Conservation (phyloP, 2,113 vertebrate species). For the Oophaga pumilio region DNA sequence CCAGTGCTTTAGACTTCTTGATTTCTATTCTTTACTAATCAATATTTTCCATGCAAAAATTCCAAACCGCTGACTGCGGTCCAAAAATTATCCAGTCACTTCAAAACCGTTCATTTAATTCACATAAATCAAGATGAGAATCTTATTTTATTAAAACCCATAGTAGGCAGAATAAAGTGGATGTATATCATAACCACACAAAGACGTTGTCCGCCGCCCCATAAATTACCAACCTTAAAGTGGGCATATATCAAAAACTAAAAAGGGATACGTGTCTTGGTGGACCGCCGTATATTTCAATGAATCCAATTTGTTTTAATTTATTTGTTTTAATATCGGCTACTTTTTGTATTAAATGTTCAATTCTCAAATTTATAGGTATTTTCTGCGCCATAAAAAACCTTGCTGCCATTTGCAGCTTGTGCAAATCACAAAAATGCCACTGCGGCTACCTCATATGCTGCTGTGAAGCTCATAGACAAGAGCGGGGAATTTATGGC, state of each 20-base stretch:
- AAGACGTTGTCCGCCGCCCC: not conserved
- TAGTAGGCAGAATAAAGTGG: not conserved
- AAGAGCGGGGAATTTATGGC: slow-evolving; percentile 43
- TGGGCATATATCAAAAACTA: slow-evolving; percentile 42
- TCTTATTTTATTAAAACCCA: not conserved
- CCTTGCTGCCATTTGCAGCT: not conserved
- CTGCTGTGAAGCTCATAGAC: slow-evolving; percentile 30
- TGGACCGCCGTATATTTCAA: slow-evolving; percentile 25
- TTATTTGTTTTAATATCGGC: slow-evolving; percentile 54
- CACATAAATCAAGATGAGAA: slow-evolving; percentile 19
- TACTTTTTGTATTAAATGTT: slow-evolving; percentile 55
- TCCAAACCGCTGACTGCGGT: not conserved
- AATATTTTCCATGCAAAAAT: not conserved
- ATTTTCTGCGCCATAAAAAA: slow-evolving; percentile 17
- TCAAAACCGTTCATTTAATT: slow-evolving; percentile 20
- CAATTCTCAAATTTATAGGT: slow-evolving; percentile 52
- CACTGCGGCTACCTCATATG: not conserved
- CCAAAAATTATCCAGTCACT: not conserved
- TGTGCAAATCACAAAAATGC: slow-evolving; percentile 17
- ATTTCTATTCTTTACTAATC: not conserved
- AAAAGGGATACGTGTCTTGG: not conserved
- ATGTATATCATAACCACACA: slow-evolving; percentile 3
- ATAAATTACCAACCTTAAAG: slow-evolving; percentile 36
- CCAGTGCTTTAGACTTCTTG: not conserved
- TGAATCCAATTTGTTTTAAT: slow-evolving; percentile 49